These are phyloP conservation scores for Urocynchramus pylzowi DNA, from an alignment of 2,113 vertebrate genomes.

Conservation along the genomic window DNA sequence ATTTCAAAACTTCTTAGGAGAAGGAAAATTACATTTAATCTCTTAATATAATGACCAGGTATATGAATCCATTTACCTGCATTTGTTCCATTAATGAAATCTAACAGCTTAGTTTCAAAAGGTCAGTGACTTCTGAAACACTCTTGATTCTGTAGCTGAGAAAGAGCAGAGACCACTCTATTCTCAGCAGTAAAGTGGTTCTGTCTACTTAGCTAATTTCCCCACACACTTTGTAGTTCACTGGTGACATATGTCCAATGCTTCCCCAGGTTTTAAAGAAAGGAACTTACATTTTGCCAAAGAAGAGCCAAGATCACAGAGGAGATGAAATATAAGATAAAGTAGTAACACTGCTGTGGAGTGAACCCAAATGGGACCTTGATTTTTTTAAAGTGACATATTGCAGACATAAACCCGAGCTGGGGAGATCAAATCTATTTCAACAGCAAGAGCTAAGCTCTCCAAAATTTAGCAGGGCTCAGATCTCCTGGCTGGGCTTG, in stretches of 20 bases:
- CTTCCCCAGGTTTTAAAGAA: neutral
- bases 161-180: neutral
- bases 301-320: neutral
- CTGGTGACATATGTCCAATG: neutral
- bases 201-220: neutral
- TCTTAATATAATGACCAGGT: neutral
- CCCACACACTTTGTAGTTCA: neutral
- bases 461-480: neutral
- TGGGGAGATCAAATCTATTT: neutral
- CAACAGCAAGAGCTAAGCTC: neutral
- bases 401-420: neutral
- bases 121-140: neutral
- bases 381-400: neutral
- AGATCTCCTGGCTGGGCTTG: neutral
- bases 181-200: neutral
- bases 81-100: neutral
- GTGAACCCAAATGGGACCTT: neutral
- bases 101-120: neutral
- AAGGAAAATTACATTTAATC: neutral
- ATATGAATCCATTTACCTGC: accelerated
- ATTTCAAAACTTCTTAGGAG: neutral
- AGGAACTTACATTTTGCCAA: neutral
- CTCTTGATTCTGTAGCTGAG: neutral
- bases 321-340: neutral
- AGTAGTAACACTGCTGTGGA: neutral